Evolutionary conservation across 2,888 invertebrate species (phyloP), one percentile per base, ranked within the genome.

Genomic region (Macrostomum cliftonense): DNA sequence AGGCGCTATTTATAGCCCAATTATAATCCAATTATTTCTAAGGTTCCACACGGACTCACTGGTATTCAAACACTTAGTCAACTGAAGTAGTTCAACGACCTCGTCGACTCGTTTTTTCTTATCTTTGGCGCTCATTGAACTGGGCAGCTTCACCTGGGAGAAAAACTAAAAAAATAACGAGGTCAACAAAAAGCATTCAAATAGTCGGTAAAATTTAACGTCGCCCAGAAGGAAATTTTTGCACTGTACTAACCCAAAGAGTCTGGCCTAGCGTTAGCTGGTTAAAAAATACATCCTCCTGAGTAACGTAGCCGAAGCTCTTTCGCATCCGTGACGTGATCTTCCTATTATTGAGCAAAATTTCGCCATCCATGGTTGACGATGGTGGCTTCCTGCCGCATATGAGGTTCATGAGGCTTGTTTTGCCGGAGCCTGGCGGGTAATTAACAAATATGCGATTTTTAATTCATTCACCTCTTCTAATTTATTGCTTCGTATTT

Each of bases 261-360:
- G 82, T 83, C 69, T 83, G 81, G 57, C 79, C 71, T 50, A 83
- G 73, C 1, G 82, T 83, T 59, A 83, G 74, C 61, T 80, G 80
- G 46, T 81, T 77, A 63, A 82, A 81, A 71, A 83, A 83, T 52
- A 82, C 77, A 63, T 83, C 83, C 63, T 83, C 80, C 66, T 83
- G 83, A 53, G 82, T 75, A 43, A 83, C 83, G 68, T 83, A 83
- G 61, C 81, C 81, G 58, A 83, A 81, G 63, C 79, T 77, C 56
- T 82, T 72, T 57, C 80, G 78, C 75, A 79, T 79, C 56, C 78
- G 70, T 61, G 80, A 81, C 57, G 77, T 77, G 54, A 81, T 68
- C 21, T 74, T 70, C 58, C 77, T 76, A 17, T 78, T 76, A 64
- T 79, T 79, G 49, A 80, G 67, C 57, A 75, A 74, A 57, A 81